Base-by-base conservation (phyloP, 1,140 invertebrate genomes). In the Helicoverpa zea region DNA sequence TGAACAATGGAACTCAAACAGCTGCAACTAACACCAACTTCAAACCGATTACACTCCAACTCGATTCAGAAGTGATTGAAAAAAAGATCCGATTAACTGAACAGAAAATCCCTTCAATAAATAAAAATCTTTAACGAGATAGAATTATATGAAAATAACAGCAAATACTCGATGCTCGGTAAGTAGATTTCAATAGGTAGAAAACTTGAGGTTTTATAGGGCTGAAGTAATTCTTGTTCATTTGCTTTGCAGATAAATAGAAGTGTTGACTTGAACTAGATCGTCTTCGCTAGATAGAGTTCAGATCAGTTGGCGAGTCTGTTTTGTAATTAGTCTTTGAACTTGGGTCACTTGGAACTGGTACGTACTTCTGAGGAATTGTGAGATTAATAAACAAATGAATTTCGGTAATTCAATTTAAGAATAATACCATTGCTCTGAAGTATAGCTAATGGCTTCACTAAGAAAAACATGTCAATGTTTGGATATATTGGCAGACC, bases 31-130 rank as follows among this genome's bases (percentile, higher is more conserved):
- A 2, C 13, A 12, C 10, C 35, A 47, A 35, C 30, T 16, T 47
- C n/a, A 66, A 9, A n/a, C 64, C 43, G 64, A 49, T 49, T 49
- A 68, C 3, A 66, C 18, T 47, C 3, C 43, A 13, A 68, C 2
- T 68, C 43, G n/a, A 3, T 18, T 5, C 14, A 43, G 0, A n/a
- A 23, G 12, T 16, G 64, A 58, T 18, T 23, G n/a, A 58, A 3
- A 68, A 66, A 68, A 51, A 14, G 43, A 68, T 68, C 64, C 16
- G 64, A 68, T 51, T 49, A 68, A 16, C 12, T 12, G 64, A 18
- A 58, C 5, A 58, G 56, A 58, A 56, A 58, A 58, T 58, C 16
- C n/a, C 64, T 49, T 43, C 43, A 68, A 68, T 68, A 68, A 68
- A 43, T 18, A 68, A 49, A 66, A 49, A 68, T 68, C 64, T 23